phyloP scores from a whole-genome alignment of 2,113 vertebrate species.

The Ranitomeya imitator region DNA sequence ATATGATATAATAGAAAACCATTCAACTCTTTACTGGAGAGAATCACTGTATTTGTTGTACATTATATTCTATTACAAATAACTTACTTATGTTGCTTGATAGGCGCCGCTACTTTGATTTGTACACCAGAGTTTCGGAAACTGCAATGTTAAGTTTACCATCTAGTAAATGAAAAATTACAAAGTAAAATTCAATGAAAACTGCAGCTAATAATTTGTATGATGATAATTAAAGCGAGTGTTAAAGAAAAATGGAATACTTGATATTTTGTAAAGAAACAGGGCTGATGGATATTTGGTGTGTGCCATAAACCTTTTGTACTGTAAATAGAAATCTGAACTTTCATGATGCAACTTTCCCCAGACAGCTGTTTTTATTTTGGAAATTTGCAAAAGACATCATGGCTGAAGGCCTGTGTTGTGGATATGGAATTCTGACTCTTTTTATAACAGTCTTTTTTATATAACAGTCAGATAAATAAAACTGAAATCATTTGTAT shows the following conservation, averaged over 20 bases:
- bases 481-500: background rate
- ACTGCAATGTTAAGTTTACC: background rate
- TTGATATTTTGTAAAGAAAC: constrained; percentile 3
- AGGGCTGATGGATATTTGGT: background rate
- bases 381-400: constrained; percentile 26
- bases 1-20: too few species aligned
- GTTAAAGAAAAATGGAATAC: background rate
- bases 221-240: background rate
- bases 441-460: background rate
- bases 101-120: background rate
- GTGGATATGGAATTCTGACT: background rate
- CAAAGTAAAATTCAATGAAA: background rate
- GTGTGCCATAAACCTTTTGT: constrained; percentile 22
- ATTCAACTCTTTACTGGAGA: too few species aligned
- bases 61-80: background rate
- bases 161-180: background rate
- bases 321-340: background rate
- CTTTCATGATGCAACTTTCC: constrained; percentile 41
- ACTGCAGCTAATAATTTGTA: background rate
- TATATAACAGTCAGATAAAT: background rate
- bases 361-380: constrained; percentile 49
- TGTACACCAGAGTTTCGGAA: background rate
- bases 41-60: background rate
- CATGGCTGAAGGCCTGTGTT: background rate
- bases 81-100: background rate